Percentiles rank a stretch among this genome's conserved stretches.
Conservation (phyloP, 1,140 invertebrate species). For the Euglossa dilemma region DNA sequence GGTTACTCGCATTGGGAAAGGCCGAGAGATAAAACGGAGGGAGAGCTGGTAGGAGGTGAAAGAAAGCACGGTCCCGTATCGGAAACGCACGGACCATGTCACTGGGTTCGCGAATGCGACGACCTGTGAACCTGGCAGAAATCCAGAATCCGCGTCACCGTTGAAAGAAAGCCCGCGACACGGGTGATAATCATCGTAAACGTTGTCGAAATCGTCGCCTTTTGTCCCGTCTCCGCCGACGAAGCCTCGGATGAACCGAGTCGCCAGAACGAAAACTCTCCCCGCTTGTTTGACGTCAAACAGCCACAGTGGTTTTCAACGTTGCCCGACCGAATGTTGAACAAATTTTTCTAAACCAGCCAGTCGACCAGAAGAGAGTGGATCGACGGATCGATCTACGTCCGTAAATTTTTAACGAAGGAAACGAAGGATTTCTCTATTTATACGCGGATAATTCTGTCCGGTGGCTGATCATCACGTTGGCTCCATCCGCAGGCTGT, state of each 20-base stretch:
- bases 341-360: neutral
- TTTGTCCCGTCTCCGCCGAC: neutral
- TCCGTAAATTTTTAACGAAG: too few relatives aligned
- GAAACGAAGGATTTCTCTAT: neutral
- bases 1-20: neutral
- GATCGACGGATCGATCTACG: neutral
- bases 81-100: conserved; percentile 14
- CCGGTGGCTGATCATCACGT: neutral
- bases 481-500: neutral
- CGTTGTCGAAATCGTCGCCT: conserved; percentile 25
- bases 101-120: neutral
- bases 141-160: conserved; percentile 24
- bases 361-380: too few relatives aligned
- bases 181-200: conserved; percentile 27
- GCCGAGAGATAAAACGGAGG: neutral
- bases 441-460: neutral
- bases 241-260: neutral
- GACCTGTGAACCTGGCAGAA: conserved; percentile 35
- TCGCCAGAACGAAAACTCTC: neutral
- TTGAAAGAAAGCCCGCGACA: conserved; percentile 20
- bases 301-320: neutral
- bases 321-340: neutral
- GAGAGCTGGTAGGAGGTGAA: too few relatives aligned
- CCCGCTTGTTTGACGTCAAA: neutral
- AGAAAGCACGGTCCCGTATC: conserved; percentile 34